Evolutionary conservation across 2,888 invertebrate species (phyloP), one percentile per base, ranked within the genome.

Genomic region (Cephalotes varians): DNA sequence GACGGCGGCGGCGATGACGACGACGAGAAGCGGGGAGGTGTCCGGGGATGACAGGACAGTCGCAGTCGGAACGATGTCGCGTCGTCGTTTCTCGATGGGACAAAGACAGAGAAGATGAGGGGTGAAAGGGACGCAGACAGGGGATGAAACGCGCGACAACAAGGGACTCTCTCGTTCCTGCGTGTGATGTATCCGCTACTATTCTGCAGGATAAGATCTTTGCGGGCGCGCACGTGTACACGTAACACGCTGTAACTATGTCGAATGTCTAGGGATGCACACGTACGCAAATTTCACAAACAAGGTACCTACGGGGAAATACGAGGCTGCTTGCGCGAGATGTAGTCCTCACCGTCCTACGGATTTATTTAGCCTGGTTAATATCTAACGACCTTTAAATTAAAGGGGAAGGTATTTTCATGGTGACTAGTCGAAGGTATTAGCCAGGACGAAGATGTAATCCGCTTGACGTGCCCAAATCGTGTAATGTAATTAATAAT

Each of bases 91-190:
- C 56, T 9, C 67, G 58, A 49, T 15, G 54, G n/a, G 56, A 72
- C 49, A 58, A 79, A 62, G 79, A 83, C 34, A 25, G 47, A 60
- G 34, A 73, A 54, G 56, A 56, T n/a, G 37, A 31, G 65, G 44
- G 58, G 44, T 31, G 67, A 62, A 47, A 28, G 77, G 37, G 56
- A 49, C 28, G 37, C 15, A 58, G 72, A 60, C 18, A 49, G 37
- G 60, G 73, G 60, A 49, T 62, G 73, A 88, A 88, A 82, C 86
- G 82, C 67, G 80, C 83, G 88, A 89, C 88, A 85, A 90, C 86
- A 84, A 82, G 86, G 81, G 81, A 60, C 81, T 80, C 71, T 81
- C 72, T 71, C 82, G 87, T 85, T 82, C 80, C 80, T 80, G 64
- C 60, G 62, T 74, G 82, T 81, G 82, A 88, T 84, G 85, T 90